Percentiles rank a stretch among this genome's conserved stretches.
Conservation (phyloP, 2,113 vertebrate genomes). For the Triplophysa rosa region DNA sequence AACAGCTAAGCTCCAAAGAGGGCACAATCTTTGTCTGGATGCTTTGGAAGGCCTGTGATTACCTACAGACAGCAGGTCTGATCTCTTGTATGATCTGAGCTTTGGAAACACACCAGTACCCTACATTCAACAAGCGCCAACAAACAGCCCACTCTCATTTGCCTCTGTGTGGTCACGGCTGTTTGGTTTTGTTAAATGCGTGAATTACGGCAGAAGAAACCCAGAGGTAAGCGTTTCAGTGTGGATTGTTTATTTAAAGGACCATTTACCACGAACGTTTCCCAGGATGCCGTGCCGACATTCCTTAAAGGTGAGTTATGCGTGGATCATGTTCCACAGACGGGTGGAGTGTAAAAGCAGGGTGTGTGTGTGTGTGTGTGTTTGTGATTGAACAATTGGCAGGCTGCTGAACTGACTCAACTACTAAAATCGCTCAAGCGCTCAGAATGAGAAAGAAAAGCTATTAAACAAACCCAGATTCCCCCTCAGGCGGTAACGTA, state of each 20-base stretch:
- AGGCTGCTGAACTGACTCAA: constrained; percentile 23
- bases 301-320: constrained; percentile 33
- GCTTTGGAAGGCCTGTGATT: constrained; percentile 31
- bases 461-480: constrained; percentile 35
- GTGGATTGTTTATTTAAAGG: constrained; percentile 30
- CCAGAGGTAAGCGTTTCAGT: constrained; percentile 5
- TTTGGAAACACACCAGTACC: constrained; percentile 6
- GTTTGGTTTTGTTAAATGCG: constrained; percentile 26
- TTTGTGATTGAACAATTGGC: constrained; percentile 18
- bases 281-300: constrained; percentile 3
- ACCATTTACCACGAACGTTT: constrained; percentile 3
- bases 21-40: constrained; percentile 10
- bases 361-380: constrained; percentile 9
- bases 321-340: constrained; percentile 22
- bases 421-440: not conserved
- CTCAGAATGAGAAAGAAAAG: constrained; percentile 18
- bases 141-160: constrained; percentile 19
- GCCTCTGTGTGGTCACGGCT: constrained; percentile 9
- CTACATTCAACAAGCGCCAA: not conserved
- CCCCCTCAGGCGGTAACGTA: constrained; percentile 6
- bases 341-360: constrained; percentile 24
- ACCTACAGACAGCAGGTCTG: constrained; percentile 40
- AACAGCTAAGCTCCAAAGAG: constrained; percentile 30
- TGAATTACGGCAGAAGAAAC: not conserved
- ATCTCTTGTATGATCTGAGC: not conserved